Base-by-base conservation (phyloP, 2,888 invertebrate genomes). In the Hypolimnas misippus region DNA sequence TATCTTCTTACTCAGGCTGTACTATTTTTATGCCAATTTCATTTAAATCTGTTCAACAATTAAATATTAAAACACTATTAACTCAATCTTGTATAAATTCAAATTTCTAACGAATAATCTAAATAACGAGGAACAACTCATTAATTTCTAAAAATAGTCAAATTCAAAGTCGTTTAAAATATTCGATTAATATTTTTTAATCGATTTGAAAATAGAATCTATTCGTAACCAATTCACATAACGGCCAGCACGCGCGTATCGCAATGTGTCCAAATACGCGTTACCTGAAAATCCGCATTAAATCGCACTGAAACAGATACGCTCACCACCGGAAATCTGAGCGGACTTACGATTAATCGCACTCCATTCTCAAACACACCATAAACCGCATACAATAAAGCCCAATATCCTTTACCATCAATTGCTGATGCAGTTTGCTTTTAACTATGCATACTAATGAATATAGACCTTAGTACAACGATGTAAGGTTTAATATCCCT, bases 401-500 rank as follows among this genome's bases (percentile, higher is more conserved):
- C 21, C 12, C 42, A 44, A 44, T 42, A 42, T 12, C 33, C 16
- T 16, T 33, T 14, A 31, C 42, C 7, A 29, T 14, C 10, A 14
- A 3, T 29, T n/a, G 3, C 25, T 33, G 25, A 4, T 55, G 55
- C 63, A 56, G 31, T 57, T 57, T 49, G 10, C 52, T 59, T 51
- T 49, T 46, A 56, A 50, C 49, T 14, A 49, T 10, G 7, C 14
- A 6, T 14, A n/a, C 56, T 63, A 50, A n/a, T 42, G 8, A 65
- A 70, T 64, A 51, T 60, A 17, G 50, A 65, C 67, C 62, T 19
- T 71, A 57, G 38, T 0, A 0, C 0, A 0, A 1, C 4, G 5
- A 0, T 12, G 46, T 75, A 79, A 73, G 76, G 78, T 72, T 69
- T 59, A 73, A 70, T 71, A 75, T 74, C 25, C 54, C 68, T 7